Evolutionary conservation across 2,797 vertebrate genomes (phyloP).

Genomic region (Pseudocheirus occidentalis): DNA sequence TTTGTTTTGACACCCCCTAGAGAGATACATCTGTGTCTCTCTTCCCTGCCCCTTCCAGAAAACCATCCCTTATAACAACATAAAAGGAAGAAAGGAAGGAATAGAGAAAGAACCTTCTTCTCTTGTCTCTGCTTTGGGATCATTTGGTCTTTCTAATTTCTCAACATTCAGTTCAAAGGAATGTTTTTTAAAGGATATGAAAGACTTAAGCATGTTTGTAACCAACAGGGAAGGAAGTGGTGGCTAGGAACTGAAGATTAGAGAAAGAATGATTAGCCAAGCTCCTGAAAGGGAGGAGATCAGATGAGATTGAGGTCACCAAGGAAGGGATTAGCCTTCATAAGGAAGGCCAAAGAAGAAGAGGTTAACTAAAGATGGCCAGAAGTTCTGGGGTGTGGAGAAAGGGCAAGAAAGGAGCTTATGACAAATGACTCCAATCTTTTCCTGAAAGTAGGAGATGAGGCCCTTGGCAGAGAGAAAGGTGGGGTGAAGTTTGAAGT

Average conservation of each 20-base stretch:
- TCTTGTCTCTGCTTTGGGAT: not conserved
- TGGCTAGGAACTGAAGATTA: not conserved
- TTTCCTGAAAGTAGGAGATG: no score
- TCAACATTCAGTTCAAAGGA: not conserved
- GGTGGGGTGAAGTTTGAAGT: not conserved
- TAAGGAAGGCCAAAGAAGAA: not conserved
- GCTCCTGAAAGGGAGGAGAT: not conserved
- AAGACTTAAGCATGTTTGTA: not conserved
- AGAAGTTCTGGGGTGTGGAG: not conserved
- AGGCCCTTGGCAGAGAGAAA: not conserved
- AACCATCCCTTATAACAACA: not conserved
- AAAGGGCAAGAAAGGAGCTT: not conserved
- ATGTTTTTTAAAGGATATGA: not conserved
- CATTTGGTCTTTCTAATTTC: not conserved
- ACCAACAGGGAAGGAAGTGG: not conserved
- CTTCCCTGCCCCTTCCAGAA: not conserved
- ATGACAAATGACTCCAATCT: no score
- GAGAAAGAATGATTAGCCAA: not conserved
- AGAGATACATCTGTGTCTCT: not conserved
- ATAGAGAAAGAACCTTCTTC: not conserved
- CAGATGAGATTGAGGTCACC: not conserved
- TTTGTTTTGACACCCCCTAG: not conserved
- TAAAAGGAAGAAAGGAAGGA: not conserved
- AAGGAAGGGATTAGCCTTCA: not conserved
- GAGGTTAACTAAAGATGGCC: not conserved